Conservation (phyloP, 2,113 vertebrate species). For the Apteryx mantelli region DNA sequence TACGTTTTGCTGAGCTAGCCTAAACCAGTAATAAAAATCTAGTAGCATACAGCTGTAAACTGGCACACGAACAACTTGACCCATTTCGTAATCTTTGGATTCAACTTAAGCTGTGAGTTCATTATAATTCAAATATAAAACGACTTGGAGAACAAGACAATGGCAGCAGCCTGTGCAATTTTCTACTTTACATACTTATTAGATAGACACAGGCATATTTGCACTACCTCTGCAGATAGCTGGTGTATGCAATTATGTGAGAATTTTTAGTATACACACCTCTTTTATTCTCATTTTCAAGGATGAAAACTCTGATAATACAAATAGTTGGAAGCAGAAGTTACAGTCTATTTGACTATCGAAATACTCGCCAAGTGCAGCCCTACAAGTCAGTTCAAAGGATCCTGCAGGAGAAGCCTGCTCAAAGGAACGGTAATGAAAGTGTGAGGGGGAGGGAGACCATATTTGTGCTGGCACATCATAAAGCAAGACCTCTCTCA, state of each 20-base stretch:
- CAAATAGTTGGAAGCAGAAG: background rate
- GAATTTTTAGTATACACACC: background rate
- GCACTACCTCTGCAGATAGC: background rate
- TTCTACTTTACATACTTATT: background rate
- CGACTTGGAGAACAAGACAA: background rate
- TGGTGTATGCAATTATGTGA: background rate
- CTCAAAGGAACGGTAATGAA: background rate
- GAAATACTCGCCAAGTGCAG: background rate
- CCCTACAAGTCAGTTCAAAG: background rate
- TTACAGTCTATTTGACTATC: background rate
- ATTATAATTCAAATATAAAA: background rate
- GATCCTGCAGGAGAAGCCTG: background rate
- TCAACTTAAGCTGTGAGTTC: background rate
- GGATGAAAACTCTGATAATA: background rate
- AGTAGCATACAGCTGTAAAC: background rate
- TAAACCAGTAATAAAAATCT: background rate
- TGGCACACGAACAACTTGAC: background rate
- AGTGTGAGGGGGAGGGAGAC: background rate
- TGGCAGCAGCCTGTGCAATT: background rate
- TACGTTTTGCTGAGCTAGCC: background rate
- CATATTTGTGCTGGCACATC: background rate
- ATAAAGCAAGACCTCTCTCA: background rate
- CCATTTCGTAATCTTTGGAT: background rate
- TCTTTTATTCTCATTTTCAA: background rate
- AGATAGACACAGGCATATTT: background rate